Base-by-base conservation (phyloP, 1,140 invertebrate species). In the Diuraphis noxia region DNA sequence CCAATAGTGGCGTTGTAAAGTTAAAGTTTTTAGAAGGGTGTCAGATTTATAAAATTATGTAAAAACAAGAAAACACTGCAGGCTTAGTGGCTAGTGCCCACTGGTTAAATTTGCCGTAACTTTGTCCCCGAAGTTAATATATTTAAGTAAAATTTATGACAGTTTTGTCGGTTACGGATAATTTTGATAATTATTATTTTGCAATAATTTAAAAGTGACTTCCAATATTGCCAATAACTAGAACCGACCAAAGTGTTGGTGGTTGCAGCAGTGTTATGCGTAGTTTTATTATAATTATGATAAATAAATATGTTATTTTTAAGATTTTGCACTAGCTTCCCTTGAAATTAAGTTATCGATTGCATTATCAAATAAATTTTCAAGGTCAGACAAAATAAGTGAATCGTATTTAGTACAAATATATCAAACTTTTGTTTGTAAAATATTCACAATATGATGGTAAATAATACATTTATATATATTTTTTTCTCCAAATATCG, bases 181-280 rank as follows among this genome's bases (percentile, higher is more conserved):
- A 85, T 46, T 85, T 36, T n/a, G n/a, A n/a, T n/a, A 23, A 49
- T 49, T 34, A 86, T 86, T 84, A 49, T 86, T 86, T 86, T 36
- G 41, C 84, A 86, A 86, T 49, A 49, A 23, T 46, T 86, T 36
- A 34, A 43, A 85, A 86, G n/a, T 30, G 25, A 43, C 6, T n/a
- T 49, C 17, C 13, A 25, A 84, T 30, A 79, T 36, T 41, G 30
- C 84, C 41, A 86, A 86, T 86, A 46, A 49, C n/a, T 49, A 2
- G 41, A 86, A 86, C n/a, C n/a, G 30, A 23, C 23, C 40, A 84
- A 41, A 84, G 38, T 30, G n/a, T 86, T 34, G n/a, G 43, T 21
- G n/a, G 8, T 21, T 49, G 30, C 17, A 41, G 1, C 1, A 84
- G 19, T 25, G 30, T n/a, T 46, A 41, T 43, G 41, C 8, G 21